phyloP scores from a whole-genome alignment of 1,140 invertebrate genomes.

The Drosophila truncata region DNA sequence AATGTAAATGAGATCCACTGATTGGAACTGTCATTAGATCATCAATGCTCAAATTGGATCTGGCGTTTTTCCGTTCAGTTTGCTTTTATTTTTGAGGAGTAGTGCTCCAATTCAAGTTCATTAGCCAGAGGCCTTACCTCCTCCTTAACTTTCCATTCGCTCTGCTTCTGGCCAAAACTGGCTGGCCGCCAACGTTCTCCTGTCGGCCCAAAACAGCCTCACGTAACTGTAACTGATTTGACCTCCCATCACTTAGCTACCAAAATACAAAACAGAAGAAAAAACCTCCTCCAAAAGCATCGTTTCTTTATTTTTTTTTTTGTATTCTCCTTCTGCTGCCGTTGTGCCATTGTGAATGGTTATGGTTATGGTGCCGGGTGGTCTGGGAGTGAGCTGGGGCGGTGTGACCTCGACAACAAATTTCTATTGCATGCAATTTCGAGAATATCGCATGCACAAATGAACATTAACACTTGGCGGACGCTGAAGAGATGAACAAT shows the following conservation, averaged over 20 bases:
- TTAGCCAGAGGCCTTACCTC: conserved; percentile 40
- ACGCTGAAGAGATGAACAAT: conserved; percentile 33
- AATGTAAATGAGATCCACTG: conserved; percentile 39
- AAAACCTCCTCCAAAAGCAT: conserved; percentile 55
- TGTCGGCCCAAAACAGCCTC: conserved; percentile 39
- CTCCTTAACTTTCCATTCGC: conserved; percentile 49
- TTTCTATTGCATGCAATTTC: conserved; percentile 69
- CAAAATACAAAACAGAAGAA: conserved; percentile 7
- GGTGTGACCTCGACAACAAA: conserved; percentile 60
- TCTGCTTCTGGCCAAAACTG: conserved; percentile 46
- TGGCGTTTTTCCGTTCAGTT: conserved; percentile 23
- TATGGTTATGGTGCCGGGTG: conserved; percentile 30
- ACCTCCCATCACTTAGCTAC: conserved; percentile 63
- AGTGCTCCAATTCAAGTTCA: conserved; percentile 51
- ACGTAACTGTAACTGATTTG: conserved; percentile 65
- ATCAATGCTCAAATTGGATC: conserved; percentile 25
- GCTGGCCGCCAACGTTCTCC: conserved; percentile 49
- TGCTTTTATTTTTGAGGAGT: conserved; percentile 2
- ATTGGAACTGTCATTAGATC: conserved; percentile 43
- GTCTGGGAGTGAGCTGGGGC: conserved; percentile 9
- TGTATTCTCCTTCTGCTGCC: conserved; percentile 23
- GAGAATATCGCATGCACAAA: conserved; percentile 70
- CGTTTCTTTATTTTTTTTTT: conserved; percentile 29
- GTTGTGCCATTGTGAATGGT: conserved; percentile 50
- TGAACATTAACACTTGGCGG: conserved; percentile 76